Evolutionary conservation across 1,140 invertebrate genomes (phyloP).

Genomic region (Procambarus virginalis): DNA sequence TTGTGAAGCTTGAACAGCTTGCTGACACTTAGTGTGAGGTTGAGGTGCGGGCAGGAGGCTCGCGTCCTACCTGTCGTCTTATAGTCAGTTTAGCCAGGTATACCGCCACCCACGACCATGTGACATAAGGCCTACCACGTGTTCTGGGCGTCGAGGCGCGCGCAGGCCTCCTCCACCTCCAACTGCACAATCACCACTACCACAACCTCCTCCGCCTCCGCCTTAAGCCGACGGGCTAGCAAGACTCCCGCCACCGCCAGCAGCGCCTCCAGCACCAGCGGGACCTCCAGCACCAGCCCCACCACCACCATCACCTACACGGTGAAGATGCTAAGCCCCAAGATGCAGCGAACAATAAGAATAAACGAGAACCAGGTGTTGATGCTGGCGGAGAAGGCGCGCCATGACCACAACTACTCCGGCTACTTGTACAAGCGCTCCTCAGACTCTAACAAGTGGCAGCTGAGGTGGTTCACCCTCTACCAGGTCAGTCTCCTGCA

Average conservation of each 20-base stretch:
- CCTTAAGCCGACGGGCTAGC: constrained; percentile 14
- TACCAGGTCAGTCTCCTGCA: constrained; percentile 82
- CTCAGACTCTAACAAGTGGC: constrained; percentile 91
- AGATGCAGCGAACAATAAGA: constrained; percentile 88
- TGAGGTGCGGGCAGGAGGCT: not conserved
- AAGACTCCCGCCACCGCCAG: not conserved
- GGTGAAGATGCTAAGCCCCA: constrained; percentile 82
- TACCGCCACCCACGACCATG: constrained; percentile 18
- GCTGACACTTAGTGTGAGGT: not conserved
- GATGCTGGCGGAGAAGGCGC: constrained; percentile 88
- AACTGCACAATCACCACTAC: constrained; percentile 1
- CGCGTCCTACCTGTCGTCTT: not conserved
- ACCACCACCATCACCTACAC: constrained; percentile 54
- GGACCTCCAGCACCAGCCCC: constrained; percentile 35
- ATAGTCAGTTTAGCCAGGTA: not conserved
- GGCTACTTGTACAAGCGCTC: constrained; percentile 91
- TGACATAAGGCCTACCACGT: constrained; percentile 57
- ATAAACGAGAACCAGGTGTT: constrained; percentile 84
- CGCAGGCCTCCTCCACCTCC: constrained; percentile 40
- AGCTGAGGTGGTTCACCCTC: constrained; percentile 90
- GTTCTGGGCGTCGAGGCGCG: constrained; percentile 46
- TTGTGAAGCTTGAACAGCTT: too few relatives aligned
- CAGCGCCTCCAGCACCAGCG: constrained; percentile 1
- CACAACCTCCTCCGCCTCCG: constrained; percentile 10
- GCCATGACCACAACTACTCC: constrained; percentile 84